Percentiles rank a stretch among this genome's conserved stretches.
phyloP scores from a whole-genome alignment of 2,888 invertebrate genomes.

The Thelaira solivaga region DNA sequence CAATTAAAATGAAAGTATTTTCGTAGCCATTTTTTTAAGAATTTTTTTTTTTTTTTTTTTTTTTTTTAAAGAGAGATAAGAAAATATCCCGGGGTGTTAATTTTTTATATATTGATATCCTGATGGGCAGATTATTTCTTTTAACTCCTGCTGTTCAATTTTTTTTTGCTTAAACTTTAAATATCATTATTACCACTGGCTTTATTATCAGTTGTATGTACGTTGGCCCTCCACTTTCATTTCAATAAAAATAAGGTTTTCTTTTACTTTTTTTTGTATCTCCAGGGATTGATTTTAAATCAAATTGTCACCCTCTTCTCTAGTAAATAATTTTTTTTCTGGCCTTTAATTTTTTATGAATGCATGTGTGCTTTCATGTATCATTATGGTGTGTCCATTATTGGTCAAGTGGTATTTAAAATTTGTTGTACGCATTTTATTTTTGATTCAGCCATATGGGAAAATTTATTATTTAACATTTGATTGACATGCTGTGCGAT shows the following conservation, averaged over 20 bases:
- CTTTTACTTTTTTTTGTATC: slow-evolving; percentile 12
- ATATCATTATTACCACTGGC: slow-evolving; percentile 21
- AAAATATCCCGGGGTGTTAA: slow-evolving; percentile 46
- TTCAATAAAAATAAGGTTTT: not conserved
- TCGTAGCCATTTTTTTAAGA: too few species aligned
- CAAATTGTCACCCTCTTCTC: slow-evolving; percentile 38
- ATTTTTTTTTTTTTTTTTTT: too few species aligned
- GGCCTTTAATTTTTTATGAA: too few species aligned
- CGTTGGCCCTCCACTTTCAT: slow-evolving; percentile 7
- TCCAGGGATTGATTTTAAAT: slow-evolving; percentile 43
- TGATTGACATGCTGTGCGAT: slow-evolving; percentile 29
- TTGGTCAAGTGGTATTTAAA: slow-evolving; percentile 43
- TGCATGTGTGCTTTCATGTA: not conserved
- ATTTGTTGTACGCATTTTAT: slow-evolving; percentile 9
- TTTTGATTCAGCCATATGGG: slow-evolving; percentile 13
- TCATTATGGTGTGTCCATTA: slow-evolving; percentile 6
- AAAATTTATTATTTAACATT: slow-evolving; percentile 31
- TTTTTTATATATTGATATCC: slow-evolving; percentile 47
- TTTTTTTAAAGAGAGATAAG: too few species aligned
- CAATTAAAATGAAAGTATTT: too few species aligned
- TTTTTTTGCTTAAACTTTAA: slow-evolving; percentile 20
- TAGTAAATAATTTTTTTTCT: slow-evolving; percentile 1
- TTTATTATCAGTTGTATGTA: not conserved
- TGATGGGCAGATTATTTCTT: slow-evolving; percentile 32
- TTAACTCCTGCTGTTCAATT: slow-evolving; percentile 41